Conservation (phyloP, 2,113 vertebrate species). For the Mesitornis unicolor region DNA sequence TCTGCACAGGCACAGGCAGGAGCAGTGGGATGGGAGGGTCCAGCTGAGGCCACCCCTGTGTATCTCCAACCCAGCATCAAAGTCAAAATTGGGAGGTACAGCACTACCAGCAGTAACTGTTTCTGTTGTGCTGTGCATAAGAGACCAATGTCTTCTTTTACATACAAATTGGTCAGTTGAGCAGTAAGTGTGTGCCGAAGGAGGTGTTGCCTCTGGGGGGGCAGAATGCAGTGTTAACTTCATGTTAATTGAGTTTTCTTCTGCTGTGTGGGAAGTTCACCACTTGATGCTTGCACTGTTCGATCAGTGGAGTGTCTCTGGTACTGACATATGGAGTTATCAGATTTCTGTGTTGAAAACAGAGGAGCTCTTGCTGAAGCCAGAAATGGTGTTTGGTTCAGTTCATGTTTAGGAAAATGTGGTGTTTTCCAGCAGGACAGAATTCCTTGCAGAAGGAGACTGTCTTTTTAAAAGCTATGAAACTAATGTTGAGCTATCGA, state of each 20-base stretch:
- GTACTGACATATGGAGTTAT: background rate
- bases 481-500: background rate
- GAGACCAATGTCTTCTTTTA: accelerated
- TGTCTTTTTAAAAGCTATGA: background rate
- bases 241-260: background rate
- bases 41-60: accelerated
- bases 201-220: background rate
- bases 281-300: background rate
- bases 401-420: background rate
- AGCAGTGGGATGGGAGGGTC: background rate
- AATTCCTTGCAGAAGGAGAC: background rate
- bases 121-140: background rate
- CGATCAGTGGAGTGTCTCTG: background rate
- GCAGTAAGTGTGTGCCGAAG: background rate
- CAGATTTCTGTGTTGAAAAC: background rate
- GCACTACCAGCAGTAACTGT: background rate
- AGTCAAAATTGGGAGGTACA: no score
- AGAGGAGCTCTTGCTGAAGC: background rate
- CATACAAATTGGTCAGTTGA: background rate
- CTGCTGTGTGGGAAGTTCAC: background rate
- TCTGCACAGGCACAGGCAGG: background rate
- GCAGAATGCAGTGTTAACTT: background rate
- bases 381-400: background rate
- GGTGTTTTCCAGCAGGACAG: background rate
- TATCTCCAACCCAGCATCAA: background rate